Evolutionary conservation across 1,140 invertebrate genomes (phyloP).

Genomic region (Bactericera cockerelli): DNA sequence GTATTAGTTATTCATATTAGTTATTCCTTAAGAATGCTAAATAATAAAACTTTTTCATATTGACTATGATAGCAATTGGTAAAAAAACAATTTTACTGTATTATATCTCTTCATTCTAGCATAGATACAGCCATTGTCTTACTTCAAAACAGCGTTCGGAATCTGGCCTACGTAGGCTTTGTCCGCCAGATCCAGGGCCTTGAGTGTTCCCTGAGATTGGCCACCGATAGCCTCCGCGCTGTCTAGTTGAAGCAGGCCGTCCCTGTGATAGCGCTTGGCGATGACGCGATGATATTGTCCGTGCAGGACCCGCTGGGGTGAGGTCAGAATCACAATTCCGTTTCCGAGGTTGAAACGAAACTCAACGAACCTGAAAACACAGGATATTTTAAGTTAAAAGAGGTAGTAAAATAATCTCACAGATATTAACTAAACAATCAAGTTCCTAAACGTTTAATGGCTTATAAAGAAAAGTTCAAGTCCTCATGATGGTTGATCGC

Average conservation of each 20-base stretch:
- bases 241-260: constrained; percentile 70
- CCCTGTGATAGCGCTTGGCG: constrained; percentile 66
- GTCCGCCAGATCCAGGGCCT: constrained; percentile 64
- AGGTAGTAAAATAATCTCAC: too few relatives aligned
- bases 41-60: too few relatives aligned
- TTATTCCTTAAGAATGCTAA: too few relatives aligned
- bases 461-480: too few relatives aligned
- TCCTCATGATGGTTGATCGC: too few relatives aligned
- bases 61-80: too few relatives aligned
- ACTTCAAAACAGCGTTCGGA: constrained; percentile 55
- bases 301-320: constrained; percentile 51
- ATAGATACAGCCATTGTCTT: too few relatives aligned
- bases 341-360: constrained; percentile 74
- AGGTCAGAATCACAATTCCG: constrained; percentile 59
- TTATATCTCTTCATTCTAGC: too few relatives aligned
- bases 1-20: too few relatives aligned
- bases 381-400: neutral
- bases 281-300: constrained; percentile 63
- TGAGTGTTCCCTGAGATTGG: constrained; percentile 59
- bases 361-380: constrained; percentile 34
- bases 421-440: too few relatives aligned
- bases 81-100: too few relatives aligned
- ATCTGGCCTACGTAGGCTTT: constrained; percentile 71
- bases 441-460: too few relatives aligned
- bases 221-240: constrained; percentile 61